Evolutionary conservation across 2,888 invertebrate genomes (phyloP), one percentile per base, ranked within the genome.

Genomic region (Thecocarcelia acutangulata): DNA sequence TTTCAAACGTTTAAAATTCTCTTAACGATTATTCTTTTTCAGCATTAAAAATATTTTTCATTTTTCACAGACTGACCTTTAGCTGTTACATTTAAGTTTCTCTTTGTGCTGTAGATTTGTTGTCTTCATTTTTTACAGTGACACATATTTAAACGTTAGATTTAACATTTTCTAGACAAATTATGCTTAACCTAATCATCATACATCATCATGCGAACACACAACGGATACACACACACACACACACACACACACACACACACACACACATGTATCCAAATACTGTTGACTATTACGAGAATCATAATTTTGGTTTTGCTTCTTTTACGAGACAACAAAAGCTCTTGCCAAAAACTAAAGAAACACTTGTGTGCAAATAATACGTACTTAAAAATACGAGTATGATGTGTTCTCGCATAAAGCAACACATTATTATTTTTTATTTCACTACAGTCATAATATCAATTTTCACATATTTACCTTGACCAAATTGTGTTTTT

Each of bases 381-480:
- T 44, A 42, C 40, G 28, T 54, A 28, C 17, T 28, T 6, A 13
- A 9, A 28, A 19, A 40, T 70, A 21, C 17, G 15, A 48, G 48
- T 48, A 24, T 28, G 6, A 28, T 28, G 28, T 33, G 40, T 40
- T 48, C 66, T 69, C 54, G 76, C 68, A 76, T 54, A 54, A 58
- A 52, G 28, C 50, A 37, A 66, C 28, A 70, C 40, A 44, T 61
- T 24, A 44, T 61, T 24, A 46, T 78, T 75, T 66, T 46, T 59
- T 54, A 59, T 79, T 64, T 61, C 13, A 15, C 59, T 73, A 40
- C 52, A 63, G 64, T 46, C 74, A 75, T 87, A 84, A 85, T 85
- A 84, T 85, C 84, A 85, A 84, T 87, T 86, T 87, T 87, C 85
- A 73, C 82, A 87, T 84, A 87, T 85, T 87, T 86, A 88, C 87